Percentiles rank a stretch among this genome's conserved stretches.
Conservation (phyloP, 2,797 vertebrate genomes). For the Ctenosaura bakeri region DNA sequence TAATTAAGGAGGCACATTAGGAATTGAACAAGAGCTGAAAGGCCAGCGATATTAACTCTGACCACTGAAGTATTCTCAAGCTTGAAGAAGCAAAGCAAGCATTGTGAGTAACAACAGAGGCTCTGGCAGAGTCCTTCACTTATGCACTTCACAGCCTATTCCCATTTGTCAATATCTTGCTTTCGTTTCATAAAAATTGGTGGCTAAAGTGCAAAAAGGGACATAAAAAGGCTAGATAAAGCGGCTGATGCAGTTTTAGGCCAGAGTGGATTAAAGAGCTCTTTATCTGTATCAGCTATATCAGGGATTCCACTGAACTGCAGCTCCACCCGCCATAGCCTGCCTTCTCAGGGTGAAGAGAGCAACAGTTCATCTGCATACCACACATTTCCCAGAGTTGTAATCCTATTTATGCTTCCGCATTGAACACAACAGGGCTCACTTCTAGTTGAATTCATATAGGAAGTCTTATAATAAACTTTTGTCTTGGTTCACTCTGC, state of each 20-base stretch:
- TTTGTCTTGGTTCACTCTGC: background rate
- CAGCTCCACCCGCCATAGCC: too few species aligned
- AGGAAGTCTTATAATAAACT: background rate
- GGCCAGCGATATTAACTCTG: background rate
- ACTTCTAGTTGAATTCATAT: background rate
- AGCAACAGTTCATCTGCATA: too few species aligned
- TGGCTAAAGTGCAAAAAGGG: background rate
- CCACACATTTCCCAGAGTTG: too few species aligned
- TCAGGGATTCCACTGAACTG: too few species aligned
- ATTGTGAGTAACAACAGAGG: background rate
- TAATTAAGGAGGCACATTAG: background rate
- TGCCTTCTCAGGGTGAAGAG: too few species aligned
- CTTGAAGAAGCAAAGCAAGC: background rate
- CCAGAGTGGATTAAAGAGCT: background rate
- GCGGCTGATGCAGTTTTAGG: background rate
- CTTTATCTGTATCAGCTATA: background rate
- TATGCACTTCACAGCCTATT: background rate
- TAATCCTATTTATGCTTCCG: too few species aligned
- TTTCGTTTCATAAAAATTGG: background rate
- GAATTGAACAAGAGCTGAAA: background rate
- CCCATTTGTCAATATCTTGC: background rate
- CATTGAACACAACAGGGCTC: too few species aligned
- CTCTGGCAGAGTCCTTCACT: background rate
- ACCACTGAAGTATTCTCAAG: background rate
- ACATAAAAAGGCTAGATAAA: background rate